A percentile compares a stretch with the other conserved stretches of the same genome.
Conservation (phyloP, 2,113 vertebrate species). For the Rhagologus leucostigma region DNA sequence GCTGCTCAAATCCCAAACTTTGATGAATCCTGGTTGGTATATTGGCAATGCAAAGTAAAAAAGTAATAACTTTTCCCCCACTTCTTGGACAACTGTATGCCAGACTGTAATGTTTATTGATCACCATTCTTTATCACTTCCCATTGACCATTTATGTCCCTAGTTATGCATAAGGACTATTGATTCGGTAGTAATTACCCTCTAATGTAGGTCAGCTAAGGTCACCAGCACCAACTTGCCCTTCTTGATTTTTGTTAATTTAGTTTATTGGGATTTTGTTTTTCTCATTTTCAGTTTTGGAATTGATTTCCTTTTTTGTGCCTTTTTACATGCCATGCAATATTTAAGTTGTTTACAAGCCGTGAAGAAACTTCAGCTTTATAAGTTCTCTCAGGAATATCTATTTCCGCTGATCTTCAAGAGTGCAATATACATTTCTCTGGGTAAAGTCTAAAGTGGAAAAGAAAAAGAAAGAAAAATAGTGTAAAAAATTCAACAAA, state of each 20-base stretch:
- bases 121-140: slow-evolving; percentile 62
- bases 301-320: slow-evolving; percentile 30
- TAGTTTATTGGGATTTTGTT: slow-evolving; percentile 71
- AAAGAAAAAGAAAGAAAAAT: neutral
- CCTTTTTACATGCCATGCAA: slow-evolving; percentile 14
- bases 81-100: neutral
- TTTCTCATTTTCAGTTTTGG: slow-evolving; percentile 60
- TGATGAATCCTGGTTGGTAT: neutral
- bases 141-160: slow-evolving; percentile 55
- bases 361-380: neutral
- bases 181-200: slow-evolving; percentile 63
- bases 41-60: neutral
- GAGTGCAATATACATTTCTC: neutral
- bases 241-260: slow-evolving; percentile 71
- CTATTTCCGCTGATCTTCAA: neutral
- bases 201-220: slow-evolving; percentile 68
- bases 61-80: neutral
- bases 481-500: neutral
- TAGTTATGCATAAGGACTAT: slow-evolving; percentile 67
- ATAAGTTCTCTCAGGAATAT: neutral
- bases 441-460: neutral
- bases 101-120: slow-evolving; percentile 61
- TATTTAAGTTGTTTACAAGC: slow-evolving; percentile 31
- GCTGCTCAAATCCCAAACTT: neutral
- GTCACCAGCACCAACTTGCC: slow-evolving; percentile 41